These are phyloP conservation scores for Epistrophe eligans DNA, from an alignment of 2,888 invertebrate species.

Conservation along the genomic window DNA sequence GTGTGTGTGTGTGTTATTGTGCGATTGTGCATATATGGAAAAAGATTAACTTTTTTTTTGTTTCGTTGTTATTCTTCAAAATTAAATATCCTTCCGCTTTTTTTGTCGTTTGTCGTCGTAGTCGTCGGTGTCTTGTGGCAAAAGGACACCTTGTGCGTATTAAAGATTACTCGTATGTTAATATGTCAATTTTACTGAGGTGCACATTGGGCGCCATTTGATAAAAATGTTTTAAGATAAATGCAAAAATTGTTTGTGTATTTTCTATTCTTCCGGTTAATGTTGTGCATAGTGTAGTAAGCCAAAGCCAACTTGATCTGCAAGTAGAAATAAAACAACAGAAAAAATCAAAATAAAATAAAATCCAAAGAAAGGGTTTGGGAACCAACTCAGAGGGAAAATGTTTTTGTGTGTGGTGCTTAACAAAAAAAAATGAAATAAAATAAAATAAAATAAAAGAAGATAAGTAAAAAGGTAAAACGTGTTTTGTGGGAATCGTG, in stretches of 20 bases:
- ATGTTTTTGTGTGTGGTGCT: slow-evolving; percentile 65
- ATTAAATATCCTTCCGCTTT: slow-evolving; percentile 65
- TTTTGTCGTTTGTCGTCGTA: slow-evolving; percentile 27
- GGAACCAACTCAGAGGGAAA: slow-evolving; percentile 71
- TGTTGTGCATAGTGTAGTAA: slow-evolving; percentile 47
- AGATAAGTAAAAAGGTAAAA: slow-evolving; percentile 73
- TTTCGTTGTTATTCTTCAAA: slow-evolving; percentile 52
- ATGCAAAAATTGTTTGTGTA: slow-evolving; percentile 59
- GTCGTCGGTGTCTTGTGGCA: slow-evolving; percentile 30
- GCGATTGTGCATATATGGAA: slow-evolving; percentile 54
- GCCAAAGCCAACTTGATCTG: slow-evolving; percentile 43
- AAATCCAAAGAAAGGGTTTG: slow-evolving; percentile 63
- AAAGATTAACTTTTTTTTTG: slow-evolving; percentile 66
- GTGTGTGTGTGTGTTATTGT: slow-evolving; percentile 29
- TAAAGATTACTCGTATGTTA: slow-evolving; percentile 44
- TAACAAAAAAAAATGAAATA: slow-evolving; percentile 37
- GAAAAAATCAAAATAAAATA: slow-evolving; percentile 32
- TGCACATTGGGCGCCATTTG: slow-evolving; percentile 52
- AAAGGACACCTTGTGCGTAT: slow-evolving; percentile 59
- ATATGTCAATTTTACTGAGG: slow-evolving; percentile 52
- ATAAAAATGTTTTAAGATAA: slow-evolving; percentile 67
- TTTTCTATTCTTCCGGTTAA: slow-evolving; percentile 61
- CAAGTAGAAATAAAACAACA: slow-evolving; percentile 45
- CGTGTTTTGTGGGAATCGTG: slow-evolving; percentile 74
- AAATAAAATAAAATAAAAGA: slow-evolving; percentile 42